phyloP scores from a whole-genome alignment of 2,888 invertebrate species.

The Metacarcinus magister region DNA sequence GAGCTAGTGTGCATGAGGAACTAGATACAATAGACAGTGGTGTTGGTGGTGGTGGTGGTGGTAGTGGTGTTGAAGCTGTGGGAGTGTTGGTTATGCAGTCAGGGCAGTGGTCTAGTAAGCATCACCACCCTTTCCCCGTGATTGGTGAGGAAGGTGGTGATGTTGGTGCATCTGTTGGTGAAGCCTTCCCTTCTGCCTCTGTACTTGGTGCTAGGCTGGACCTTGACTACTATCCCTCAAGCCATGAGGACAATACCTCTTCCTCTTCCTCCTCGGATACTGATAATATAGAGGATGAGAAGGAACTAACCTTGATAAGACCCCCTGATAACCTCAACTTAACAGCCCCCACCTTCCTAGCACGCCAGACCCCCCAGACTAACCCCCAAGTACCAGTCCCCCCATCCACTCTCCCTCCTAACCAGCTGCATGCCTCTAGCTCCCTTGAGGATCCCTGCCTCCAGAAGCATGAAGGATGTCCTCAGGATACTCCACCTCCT shows the following conservation, averaged over 20 bases:
- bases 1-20: slow-evolving; percentile 53
- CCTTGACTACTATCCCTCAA: slow-evolving; percentile 64
- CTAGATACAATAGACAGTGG: slow-evolving; percentile 15
- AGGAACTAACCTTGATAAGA: background rate
- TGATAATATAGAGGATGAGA: slow-evolving; percentile 18
- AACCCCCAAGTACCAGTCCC: background rate
- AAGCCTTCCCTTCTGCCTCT: background rate
- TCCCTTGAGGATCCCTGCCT: background rate
- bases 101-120: background rate
- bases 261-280: slow-evolving; percentile 63
- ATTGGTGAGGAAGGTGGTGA: background rate
- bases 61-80: background rate
- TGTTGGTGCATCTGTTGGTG: background rate
- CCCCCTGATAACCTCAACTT: background rate
- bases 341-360: background rate
- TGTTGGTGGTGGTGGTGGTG: slow-evolving; percentile 60
- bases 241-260: slow-evolving; percentile 58
- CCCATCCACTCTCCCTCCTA: background rate
- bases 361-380: slow-evolving; percentile 10
- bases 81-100: background rate
- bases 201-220: slow-evolving; percentile 57
- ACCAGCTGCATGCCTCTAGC: slow-evolving; percentile 68
- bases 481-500: background rate
- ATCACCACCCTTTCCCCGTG: background rate
- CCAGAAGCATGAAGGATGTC: slow-evolving; percentile 56